Evolutionary conservation across 2,113 vertebrate genomes (phyloP), one percentile per base, ranked within the genome.

Genomic region (Lamprotornis superbus): DNA sequence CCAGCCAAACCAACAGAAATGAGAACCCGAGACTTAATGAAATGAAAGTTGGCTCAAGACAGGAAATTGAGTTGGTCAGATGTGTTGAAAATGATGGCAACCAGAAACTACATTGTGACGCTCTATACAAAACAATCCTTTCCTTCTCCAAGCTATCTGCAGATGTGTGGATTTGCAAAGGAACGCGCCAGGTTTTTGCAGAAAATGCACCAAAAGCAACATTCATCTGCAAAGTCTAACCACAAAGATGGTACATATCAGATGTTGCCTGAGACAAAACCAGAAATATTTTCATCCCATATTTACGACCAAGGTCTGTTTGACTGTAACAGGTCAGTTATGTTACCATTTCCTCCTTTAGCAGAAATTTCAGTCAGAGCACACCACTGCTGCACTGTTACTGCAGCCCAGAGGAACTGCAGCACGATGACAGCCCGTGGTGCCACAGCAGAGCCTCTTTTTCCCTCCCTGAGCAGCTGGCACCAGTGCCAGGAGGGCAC

Each of bases 61-160:
- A 97, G 97, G 98, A 98, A 98, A 98, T 97, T 96, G 96, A 97
- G n/a, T 95, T 93, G 96, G 96, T 97, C 97, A 97, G 95, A 97
- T 69, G 89, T 91, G 94, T 93, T 97, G 97, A 97, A 98, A 97
- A 94, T 95, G 57, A 96, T 88, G 91, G 94, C 95, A 97, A 94
- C 73, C 90, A 96, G 93, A 94, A 92, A 95, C 59, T 91, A 55
- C 57, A 24, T 95, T 94, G 89, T 10, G 67, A 91, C 95, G 69
- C 69, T 80, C 56, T n/a, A 3, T 39, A 42, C 69, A 78, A 93
- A 92, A 50, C 47, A 78, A 63, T 21, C 49, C 63, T 63, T 93
- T 81, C 85, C 22, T 53, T 70, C 76, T 33, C 56, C 76, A 59
- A 46, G 71, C 55, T 52, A 33, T 68, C 60, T 94, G 93, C 87